Percentiles rank a stretch among this genome's conserved stretches.
phyloP scores from a whole-genome alignment of 2,888 invertebrate genomes.

The Eugnorisma glareosa region DNA sequence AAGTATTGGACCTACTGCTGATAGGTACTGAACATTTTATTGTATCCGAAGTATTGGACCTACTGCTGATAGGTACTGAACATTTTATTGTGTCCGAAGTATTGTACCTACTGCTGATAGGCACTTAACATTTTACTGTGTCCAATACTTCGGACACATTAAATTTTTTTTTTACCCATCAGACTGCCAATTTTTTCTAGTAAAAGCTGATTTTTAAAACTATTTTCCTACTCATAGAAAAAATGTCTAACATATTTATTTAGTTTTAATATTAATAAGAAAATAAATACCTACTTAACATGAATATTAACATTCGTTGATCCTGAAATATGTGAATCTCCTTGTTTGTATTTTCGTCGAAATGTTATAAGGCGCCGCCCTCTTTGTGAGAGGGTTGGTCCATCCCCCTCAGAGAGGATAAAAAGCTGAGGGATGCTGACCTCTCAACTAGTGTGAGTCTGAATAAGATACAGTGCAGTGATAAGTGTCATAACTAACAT shows the following conservation, averaged over 20 bases:
- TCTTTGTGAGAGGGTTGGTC: conserved; percentile 75
- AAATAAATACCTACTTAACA: not conserved
- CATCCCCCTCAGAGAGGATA: conserved; percentile 80
- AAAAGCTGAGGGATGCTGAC: conserved; percentile 84
- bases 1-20: too few relatives aligned
- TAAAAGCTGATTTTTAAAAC: not conserved
- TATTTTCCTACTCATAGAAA: not conserved
- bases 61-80: not conserved
- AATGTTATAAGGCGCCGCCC: conserved; percentile 77
- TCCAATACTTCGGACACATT: too few relatives aligned
- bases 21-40: not conserved
- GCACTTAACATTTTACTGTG: too few relatives aligned
- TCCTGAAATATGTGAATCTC: conserved; percentile 35
- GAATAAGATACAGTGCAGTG: conserved; percentile 44
- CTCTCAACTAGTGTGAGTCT: conserved; percentile 72
- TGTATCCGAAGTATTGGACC: too few relatives aligned
- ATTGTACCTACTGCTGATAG: too few relatives aligned
- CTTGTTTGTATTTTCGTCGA: conserved; percentile 51
- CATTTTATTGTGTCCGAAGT: too few relatives aligned
- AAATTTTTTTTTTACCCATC: too few relatives aligned
- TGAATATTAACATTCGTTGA: conserved; percentile 6
- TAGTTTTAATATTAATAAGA: not conserved
- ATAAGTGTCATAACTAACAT: not conserved
- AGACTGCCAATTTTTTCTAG: too few relatives aligned
- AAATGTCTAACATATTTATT: not conserved